phyloP scores from a whole-genome alignment of 2,888 invertebrate genomes.

The Tinea pellionella region DNA sequence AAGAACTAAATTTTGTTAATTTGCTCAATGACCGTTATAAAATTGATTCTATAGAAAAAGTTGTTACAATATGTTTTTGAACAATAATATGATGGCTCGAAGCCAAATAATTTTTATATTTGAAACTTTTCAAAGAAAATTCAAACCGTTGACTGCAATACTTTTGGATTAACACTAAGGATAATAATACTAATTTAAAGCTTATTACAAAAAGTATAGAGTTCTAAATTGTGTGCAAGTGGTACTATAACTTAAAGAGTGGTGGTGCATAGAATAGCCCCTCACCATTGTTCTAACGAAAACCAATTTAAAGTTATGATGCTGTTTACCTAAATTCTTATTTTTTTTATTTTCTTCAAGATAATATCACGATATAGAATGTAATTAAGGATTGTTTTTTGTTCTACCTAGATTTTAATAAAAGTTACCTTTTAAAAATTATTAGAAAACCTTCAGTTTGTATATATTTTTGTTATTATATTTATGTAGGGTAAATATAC shows the following conservation, averaged over 20 bases:
- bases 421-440: too few species aligned
- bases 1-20: neutral
- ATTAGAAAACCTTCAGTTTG: constrained; percentile 14
- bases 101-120: constrained; percentile 13
- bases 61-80: neutral
- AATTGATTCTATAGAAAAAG: neutral
- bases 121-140: constrained; percentile 10
- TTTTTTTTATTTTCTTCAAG: constrained; percentile 25
- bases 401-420: constrained; percentile 7
- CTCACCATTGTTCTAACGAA: constrained; percentile 23
- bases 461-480: constrained; percentile 10
- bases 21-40: neutral
- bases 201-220: neutral
- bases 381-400: constrained; percentile 36
- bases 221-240: neutral
- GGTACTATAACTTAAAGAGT: neutral
- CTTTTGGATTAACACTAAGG: neutral
- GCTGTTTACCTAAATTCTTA: constrained; percentile 40
- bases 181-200: neutral
- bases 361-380: constrained; percentile 35
- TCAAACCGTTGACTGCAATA: constrained; percentile 5
- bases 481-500: neutral
- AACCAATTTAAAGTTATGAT: constrained; percentile 44
- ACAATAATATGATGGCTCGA: constrained; percentile 9
- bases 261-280: neutral